Evolutionary conservation across 2,888 invertebrate species (phyloP), one percentile per base, ranked within the genome.

Genomic region (Temnothorax ravouxi): DNA sequence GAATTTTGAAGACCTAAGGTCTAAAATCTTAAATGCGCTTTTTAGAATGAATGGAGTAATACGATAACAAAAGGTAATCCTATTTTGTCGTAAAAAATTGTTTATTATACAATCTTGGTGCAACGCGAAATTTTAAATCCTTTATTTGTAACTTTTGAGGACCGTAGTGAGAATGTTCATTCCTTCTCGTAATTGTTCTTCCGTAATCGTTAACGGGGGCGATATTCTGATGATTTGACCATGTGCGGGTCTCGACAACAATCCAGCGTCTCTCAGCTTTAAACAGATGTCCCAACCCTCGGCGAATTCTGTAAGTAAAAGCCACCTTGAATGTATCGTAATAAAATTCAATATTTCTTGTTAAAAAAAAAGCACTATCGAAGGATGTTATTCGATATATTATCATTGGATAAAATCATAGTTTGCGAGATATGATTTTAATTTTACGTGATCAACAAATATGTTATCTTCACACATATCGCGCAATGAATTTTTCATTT

Each of bases 211-310:
- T 0, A 97, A 95, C 1, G 97, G 97, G 15, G 97, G 97, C 0
- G 97, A 96, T 92, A 97, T 96, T 80, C 97, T 95, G 84, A 97
- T 96, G 88, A 96, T 96, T 92, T 97, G 96, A n/a, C 96, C 97
- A 90, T 97, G 97, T 1, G 97, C 97, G 13, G 97, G 97, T 93
- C 97, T 97, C 3, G 97, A 96, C 67, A 97, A 93, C 38, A 97
- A 94, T 29, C 97, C 97, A 88, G 96, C 96, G 85, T 97, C 96
- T 81, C 96, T 95, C 88, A 97, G 93, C 89, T 95, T 95, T 82
- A 97, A 88, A 89, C 97, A 97, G 29, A 97, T 95, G 3, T 97
- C 95, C 96, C 96, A 96, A 0, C 97, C 97, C 92, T 97, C 96
- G 4, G 92, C 94, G 89, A 95, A 96, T 61, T 96, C 97, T 97